Percentiles rank a stretch among this genome's conserved stretches.
These are phyloP conservation scores for Morbakka virulenta DNA, from an alignment of 30 jellyfish, hydroid and myxozoan genomes.

Conservation along the genomic window DNA sequence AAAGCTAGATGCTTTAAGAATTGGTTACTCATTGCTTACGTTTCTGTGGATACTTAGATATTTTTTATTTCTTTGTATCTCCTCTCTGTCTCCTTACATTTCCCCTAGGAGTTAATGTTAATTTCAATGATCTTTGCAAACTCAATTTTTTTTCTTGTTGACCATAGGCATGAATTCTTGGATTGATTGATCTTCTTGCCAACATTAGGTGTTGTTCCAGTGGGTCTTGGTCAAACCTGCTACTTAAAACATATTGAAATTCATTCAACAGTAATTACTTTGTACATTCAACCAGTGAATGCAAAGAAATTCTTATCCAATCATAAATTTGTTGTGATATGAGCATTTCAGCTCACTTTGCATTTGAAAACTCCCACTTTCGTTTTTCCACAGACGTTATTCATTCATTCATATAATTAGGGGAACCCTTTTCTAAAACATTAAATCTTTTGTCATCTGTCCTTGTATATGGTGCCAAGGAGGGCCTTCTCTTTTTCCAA, in stretches of 20 bases:
- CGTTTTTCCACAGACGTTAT: constrained; percentile 1
- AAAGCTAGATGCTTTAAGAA: too few relatives aligned
- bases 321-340: constrained; percentile 1
- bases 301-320: background rate
- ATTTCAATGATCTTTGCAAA: constrained; percentile 12
- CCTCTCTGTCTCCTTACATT: background rate
- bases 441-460: background rate
- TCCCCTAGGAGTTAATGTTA: background rate
- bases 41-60: too few relatives aligned
- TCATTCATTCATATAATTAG: background rate
- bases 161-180: constrained; percentile 16
- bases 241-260: background rate
- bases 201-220: constrained; percentile 9
- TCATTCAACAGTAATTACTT: constrained; percentile 1
- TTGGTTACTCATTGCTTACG: too few relatives aligned
- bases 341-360: constrained; percentile 3
- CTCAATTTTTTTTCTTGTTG: constrained; percentile 13
- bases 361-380: background rate
- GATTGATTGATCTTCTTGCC: constrained; percentile 19
- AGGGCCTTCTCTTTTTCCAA: constrained; percentile 1
- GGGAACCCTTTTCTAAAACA: background rate
- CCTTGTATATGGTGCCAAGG: constrained; percentile 1
- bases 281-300: background rate
- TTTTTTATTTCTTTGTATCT: too few relatives aligned
- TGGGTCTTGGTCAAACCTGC: constrained; percentile 12